Conservation (phyloP, 2,113 vertebrate genomes). For the Rhombomys opimus region DNA sequence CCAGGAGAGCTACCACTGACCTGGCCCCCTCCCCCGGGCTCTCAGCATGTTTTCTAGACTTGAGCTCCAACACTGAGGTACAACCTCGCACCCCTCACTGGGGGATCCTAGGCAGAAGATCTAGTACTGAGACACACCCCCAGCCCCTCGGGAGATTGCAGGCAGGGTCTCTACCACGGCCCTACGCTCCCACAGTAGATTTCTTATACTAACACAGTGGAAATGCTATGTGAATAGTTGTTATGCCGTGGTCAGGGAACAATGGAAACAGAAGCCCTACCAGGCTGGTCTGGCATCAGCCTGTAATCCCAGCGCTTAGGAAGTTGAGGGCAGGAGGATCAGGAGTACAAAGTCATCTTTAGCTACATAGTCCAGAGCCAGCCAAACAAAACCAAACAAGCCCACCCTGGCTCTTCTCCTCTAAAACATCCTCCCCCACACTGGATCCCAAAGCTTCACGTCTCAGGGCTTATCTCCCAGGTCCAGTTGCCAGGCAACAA, state of each 20-base stretch:
- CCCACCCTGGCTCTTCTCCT: too few relatives aligned
- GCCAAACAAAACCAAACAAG: neutral
- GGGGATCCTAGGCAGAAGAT: neutral
- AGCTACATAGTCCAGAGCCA: neutral
- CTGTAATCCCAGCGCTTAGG: neutral
- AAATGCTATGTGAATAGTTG: neutral
- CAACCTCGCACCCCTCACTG: neutral
- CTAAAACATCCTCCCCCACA: neutral
- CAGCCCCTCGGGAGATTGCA: neutral
- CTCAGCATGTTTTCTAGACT: neutral
- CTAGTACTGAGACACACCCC: neutral
- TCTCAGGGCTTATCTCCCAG: neutral
- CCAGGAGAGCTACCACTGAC: neutral
- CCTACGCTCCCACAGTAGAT: neutral
- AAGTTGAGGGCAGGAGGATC: neutral
- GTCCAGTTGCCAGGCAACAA: neutral
- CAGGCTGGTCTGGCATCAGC: neutral
- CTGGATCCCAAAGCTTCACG: neutral
- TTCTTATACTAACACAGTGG: neutral
- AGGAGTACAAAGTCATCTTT: neutral
- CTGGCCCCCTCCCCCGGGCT: neutral
- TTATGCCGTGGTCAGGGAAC: neutral
- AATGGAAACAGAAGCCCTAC: neutral
- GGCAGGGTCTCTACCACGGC: neutral
- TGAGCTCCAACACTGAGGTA: neutral